Conservation (phyloP, 2,797 vertebrate genomes). For the Craterocephalus amniculus region DNA sequence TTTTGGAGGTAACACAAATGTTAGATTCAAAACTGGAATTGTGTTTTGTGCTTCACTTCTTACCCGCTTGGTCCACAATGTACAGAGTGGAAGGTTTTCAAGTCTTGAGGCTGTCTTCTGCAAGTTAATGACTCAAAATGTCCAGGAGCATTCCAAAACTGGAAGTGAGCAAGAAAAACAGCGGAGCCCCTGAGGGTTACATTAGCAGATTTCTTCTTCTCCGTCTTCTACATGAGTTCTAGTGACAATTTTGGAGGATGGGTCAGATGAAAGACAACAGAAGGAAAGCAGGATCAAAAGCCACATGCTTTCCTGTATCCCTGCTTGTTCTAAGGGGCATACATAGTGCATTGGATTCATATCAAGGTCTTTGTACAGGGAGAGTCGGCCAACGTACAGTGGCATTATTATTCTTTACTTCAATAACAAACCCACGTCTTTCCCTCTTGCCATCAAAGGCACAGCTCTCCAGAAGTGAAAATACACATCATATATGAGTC, state of each 20-base stretch:
- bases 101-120: slow-evolving; percentile 69
- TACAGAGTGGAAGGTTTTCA: slow-evolving; percentile 61
- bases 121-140: slow-evolving; percentile 75
- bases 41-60: slow-evolving; percentile 58
- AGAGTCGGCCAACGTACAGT: slow-evolving; percentile 77
- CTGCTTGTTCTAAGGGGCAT: slow-evolving; percentile 81
- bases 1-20: slow-evolving; percentile 64
- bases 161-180: slow-evolving; percentile 69
- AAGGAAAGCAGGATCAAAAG: slow-evolving; percentile 84
- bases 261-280: slow-evolving; percentile 84
- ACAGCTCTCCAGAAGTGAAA: slow-evolving; percentile 79
- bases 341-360: slow-evolving; percentile 85
- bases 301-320: slow-evolving; percentile 80
- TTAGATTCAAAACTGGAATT: slow-evolving; percentile 62
- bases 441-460: slow-evolving; percentile 80
- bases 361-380: slow-evolving; percentile 81
- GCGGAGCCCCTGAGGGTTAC: slow-evolving; percentile 65
- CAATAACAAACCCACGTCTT: slow-evolving; percentile 82
- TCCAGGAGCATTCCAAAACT: slow-evolving; percentile 66
- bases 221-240: slow-evolving; percentile 67
- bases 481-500: slow-evolving; percentile 80
- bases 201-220: slow-evolving; percentile 70
- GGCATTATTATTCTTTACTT: slow-evolving; percentile 85
- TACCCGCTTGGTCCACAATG: slow-evolving; percentile 57
- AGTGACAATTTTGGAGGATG: slow-evolving; percentile 83